phyloP scores from a whole-genome alignment of 2,113 vertebrate genomes.

The Ptilonorhynchus violaceus region DNA sequence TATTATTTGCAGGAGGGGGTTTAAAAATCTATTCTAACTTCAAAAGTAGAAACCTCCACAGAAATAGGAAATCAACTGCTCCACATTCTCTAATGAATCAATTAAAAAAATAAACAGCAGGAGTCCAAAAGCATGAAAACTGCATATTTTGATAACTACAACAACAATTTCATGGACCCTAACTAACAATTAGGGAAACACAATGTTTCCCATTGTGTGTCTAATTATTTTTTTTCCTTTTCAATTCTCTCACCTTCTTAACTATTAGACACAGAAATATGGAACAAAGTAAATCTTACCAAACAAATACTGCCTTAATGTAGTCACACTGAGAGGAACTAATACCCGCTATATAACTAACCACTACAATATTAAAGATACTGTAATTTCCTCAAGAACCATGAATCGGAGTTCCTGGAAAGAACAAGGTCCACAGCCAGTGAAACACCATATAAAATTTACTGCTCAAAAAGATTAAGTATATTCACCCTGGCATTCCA shows the following conservation, averaged over 20 bases:
- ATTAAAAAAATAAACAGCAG: neutral
- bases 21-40: neutral
- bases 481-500: neutral
- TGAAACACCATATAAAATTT: neutral
- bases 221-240: neutral
- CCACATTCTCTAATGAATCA: neutral
- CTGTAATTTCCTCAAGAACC: neutral
- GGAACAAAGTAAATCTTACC: neutral
- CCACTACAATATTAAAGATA: neutral
- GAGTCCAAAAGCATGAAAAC: neutral
- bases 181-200: neutral
- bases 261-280: neutral
- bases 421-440: neutral
- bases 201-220: neutral
- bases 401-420: neutral
- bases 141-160: neutral
- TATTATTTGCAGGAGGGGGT: neutral
- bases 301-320: neutral
- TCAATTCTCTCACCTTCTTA: neutral
- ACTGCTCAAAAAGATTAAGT: neutral
- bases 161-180: neutral
- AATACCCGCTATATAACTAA: neutral
- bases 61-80: neutral
- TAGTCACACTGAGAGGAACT: neutral
- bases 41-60: neutral